phyloP scores from a whole-genome alignment of 2,113 vertebrate species.

The Argyrosomus japonicus region DNA sequence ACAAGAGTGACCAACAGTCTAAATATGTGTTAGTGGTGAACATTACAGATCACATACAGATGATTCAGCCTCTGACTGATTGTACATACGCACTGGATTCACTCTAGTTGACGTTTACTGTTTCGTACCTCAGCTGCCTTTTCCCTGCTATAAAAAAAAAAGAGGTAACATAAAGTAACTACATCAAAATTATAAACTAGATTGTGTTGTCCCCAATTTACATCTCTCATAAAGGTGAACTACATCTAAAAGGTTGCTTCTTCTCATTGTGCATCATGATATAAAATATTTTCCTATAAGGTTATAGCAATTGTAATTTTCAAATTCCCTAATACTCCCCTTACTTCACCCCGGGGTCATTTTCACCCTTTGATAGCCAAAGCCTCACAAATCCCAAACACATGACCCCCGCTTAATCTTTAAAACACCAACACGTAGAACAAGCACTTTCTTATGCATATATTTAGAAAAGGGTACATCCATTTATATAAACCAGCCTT shows the following conservation, averaged over 20 bases:
- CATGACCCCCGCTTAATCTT: constrained; percentile 79
- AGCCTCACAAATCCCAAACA: constrained; percentile 80
- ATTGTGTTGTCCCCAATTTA: background rate
- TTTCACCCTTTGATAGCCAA: constrained; percentile 75
- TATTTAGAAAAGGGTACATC: constrained; percentile 38
- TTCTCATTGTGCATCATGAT: background rate
- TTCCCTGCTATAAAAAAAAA: background rate
- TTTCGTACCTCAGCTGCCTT: background rate
- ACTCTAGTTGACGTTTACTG: background rate
- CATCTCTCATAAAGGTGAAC: background rate
- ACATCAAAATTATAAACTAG: background rate
- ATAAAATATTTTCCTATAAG: background rate
- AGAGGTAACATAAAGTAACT: background rate
- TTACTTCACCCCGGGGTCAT: constrained; percentile 44
- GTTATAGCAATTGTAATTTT: background rate
- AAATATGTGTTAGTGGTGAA: constrained; percentile 41
- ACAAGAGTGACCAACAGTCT: constrained; percentile 36
- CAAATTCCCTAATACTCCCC: constrained; percentile 31
- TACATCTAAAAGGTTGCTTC: background rate
- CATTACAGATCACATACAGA: constrained; percentile 25
- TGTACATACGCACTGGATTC: constrained; percentile 35
- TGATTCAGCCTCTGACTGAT: constrained; percentile 51
- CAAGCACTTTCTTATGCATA: constrained; percentile 50
- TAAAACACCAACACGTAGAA: constrained; percentile 58
- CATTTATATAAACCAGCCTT: constrained; percentile 1